Evolutionary conservation across 2,797 vertebrate genomes (phyloP).

Genomic region (Morus bassanus): DNA sequence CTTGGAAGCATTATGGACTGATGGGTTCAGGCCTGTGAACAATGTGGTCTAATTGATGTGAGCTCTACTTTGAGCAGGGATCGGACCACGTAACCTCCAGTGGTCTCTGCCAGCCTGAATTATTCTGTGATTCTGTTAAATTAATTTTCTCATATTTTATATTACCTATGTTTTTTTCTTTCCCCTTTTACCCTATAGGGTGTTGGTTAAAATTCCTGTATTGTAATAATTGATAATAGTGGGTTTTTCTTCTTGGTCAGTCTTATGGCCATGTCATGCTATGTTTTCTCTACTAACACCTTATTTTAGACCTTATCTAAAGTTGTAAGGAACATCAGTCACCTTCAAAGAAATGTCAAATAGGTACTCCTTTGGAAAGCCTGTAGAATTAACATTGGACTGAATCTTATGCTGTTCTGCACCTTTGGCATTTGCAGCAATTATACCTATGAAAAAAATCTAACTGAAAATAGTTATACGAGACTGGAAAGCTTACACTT

Average conservation of each 20-base stretch:
- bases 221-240: not conserved
- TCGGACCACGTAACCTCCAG: not conserved
- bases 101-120: not conserved
- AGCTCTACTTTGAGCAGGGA: not conserved
- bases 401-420: not conserved
- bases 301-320: not conserved
- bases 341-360: not conserved
- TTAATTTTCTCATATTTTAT: not conserved
- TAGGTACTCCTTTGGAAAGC: not conserved
- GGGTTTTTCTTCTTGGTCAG: not conserved
- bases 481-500: not conserved
- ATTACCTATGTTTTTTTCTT: not conserved
- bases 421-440: not conserved
- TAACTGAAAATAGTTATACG: not conserved
- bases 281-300: not conserved
- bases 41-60: rapidly evolving
- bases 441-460: not conserved
- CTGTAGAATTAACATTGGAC: not conserved
- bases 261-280: not conserved
- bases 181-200: not conserved
- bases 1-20: not conserved
- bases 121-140: not conserved
- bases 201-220: not conserved
- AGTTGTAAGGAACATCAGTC: not conserved
- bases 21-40: not conserved